A percentile compares a stretch with the other conserved stretches of the same genome.
phyloP scores from a whole-genome alignment of 2,113 vertebrate species.

The Acrocephalus kingi region DNA sequence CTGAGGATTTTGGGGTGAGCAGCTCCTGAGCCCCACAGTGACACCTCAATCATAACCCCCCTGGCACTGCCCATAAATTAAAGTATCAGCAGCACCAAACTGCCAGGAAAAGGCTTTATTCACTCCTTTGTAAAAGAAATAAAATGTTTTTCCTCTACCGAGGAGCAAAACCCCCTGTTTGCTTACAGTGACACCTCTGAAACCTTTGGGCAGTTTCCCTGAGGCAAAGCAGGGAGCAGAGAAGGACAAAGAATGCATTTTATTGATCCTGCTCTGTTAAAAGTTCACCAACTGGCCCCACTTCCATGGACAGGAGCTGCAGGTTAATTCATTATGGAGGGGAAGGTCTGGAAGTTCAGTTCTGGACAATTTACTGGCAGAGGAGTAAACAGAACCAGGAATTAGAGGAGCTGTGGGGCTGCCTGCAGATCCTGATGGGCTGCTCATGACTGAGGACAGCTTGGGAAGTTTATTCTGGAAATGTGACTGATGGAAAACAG shows the following conservation, averaged over 20 bases:
- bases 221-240: background rate
- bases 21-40: background rate
- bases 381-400: background rate
- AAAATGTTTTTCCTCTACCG: background rate
- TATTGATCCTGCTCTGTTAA: constrained; percentile 33
- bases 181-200: background rate
- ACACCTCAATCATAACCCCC: background rate
- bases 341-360: background rate
- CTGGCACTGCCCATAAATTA: background rate
- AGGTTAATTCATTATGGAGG: background rate
- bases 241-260: constrained; percentile 3
- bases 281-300: constrained; percentile 15
- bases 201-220: background rate
- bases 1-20: background rate
- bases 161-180: background rate
- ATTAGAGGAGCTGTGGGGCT: background rate
- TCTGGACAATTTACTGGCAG: background rate
- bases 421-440: background rate
- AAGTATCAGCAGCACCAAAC: background rate
- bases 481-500: background rate
- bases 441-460: background rate
- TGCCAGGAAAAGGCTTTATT: background rate
- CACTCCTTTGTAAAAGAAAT: background rate
- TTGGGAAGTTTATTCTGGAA: background rate
- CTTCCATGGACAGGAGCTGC: background rate